These are phyloP conservation scores for Anguilla japonica DNA, from an alignment of 2,113 vertebrate species.

Conservation along the genomic window DNA sequence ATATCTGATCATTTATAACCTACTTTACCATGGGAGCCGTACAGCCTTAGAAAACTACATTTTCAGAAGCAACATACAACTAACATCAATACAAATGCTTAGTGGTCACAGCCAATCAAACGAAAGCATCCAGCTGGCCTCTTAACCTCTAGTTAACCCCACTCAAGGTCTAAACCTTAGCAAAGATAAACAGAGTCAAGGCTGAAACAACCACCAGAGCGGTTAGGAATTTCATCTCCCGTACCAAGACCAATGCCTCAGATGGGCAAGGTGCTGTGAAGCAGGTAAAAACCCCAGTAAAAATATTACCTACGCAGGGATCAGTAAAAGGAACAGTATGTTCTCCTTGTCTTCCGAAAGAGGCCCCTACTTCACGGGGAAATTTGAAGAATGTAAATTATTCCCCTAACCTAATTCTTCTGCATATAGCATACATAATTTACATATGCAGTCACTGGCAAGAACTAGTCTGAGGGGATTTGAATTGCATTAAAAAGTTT, in stretches of 20 bases:
- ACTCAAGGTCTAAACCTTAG: neutral
- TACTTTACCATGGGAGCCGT: too few relatives aligned
- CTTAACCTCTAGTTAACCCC: neutral
- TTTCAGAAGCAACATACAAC: too few relatives aligned
- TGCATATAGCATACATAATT: neutral
- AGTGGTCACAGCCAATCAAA: neutral
- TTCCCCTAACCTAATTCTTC: neutral
- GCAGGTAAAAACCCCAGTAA: neutral
- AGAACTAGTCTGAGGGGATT: neutral
- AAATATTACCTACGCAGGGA: neutral
- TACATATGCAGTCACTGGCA: neutral
- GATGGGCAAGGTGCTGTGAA: neutral
- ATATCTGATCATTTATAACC: too few relatives aligned
- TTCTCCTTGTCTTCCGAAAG: neutral
- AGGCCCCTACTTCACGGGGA: neutral
- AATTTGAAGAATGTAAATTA: neutral
- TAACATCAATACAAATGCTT: neutral
- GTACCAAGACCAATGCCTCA: neutral
- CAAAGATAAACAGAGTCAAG: neutral
- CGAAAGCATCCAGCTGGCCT: neutral
- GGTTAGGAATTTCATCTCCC: neutral
- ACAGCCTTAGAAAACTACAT: too few relatives aligned
- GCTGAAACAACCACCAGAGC: neutral
- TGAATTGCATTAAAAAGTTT: too few relatives aligned
- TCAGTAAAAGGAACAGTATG: neutral